Percentiles rank a stretch among this genome's conserved stretches.
Evolutionary conservation across 2,888 invertebrate genomes (phyloP).

Genomic region (Mythimna albipuncta): DNA sequence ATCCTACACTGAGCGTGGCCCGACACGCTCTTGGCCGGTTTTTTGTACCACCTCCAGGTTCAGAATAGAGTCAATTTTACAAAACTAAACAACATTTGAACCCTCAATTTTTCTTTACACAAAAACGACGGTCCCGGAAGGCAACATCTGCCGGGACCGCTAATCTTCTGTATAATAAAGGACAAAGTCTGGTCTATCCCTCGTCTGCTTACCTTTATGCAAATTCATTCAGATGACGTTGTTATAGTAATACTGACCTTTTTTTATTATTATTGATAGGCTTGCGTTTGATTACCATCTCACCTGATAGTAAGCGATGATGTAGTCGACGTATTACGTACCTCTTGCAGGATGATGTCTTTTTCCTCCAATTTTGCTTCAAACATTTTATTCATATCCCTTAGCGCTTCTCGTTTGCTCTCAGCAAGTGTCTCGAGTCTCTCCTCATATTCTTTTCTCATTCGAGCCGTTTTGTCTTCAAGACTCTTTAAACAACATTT

Average conservation of each 20-base stretch:
- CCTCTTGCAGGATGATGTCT: slow-evolving; percentile 89
- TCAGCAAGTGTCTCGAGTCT: slow-evolving; percentile 91
- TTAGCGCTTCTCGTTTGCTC: slow-evolving; percentile 84
- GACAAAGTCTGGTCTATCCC: background rate
- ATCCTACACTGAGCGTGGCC: too few relatives aligned
- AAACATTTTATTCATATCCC: slow-evolving; percentile 93
- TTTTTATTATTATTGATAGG: too few relatives aligned
- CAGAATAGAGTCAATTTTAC: too few relatives aligned
- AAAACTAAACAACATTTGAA: background rate
- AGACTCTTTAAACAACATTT: slow-evolving; percentile 85
- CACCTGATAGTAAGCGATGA: too few relatives aligned
- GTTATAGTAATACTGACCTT: slow-evolving; percentile 59
- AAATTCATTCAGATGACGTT: background rate
- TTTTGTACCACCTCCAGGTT: background rate
- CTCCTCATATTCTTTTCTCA: slow-evolving; percentile 93
- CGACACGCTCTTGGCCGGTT: too few relatives aligned
- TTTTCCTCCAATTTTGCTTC: slow-evolving; percentile 93
- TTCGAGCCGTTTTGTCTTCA: slow-evolving; percentile 92
- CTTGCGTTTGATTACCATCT: too few relatives aligned
- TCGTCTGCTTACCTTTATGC: background rate
- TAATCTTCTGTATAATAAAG: too few relatives aligned
- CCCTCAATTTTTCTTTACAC: too few relatives aligned
- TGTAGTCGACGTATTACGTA: too few relatives aligned
- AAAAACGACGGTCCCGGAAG: too few relatives aligned
- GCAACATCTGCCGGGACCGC: too few relatives aligned